Conservation (phyloP, 2,113 vertebrate species). For the Chamaea fasciata region DNA sequence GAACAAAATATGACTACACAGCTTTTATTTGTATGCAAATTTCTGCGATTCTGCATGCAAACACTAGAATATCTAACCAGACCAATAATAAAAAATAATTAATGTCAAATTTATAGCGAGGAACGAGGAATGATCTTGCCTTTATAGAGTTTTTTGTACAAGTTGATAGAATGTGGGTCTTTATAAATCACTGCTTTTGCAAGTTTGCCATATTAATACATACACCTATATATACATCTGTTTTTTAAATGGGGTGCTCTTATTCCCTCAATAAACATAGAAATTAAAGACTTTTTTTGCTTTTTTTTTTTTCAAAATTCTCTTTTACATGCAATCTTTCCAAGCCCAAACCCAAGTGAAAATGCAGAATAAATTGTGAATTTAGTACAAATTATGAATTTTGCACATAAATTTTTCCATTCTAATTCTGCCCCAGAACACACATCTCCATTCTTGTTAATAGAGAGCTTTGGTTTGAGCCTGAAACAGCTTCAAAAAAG, state of each 20-base stretch:
- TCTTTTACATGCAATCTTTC: not conserved
- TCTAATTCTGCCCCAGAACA: not conserved
- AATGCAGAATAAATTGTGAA: not conserved
- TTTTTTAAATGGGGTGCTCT: not conserved
- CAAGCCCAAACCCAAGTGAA: not conserved
- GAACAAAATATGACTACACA: not conserved
- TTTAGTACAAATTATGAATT: not conserved
- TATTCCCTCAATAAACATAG: not conserved
- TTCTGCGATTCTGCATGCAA: not conserved
- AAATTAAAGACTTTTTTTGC: not conserved
- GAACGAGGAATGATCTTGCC: not conserved
- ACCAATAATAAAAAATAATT: not conserved
- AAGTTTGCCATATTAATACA: not conserved
- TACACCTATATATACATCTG: no score
- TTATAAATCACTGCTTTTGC: not conserved
- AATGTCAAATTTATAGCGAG: not conserved
- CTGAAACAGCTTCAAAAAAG: not conserved
- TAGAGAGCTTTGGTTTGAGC: not conserved
- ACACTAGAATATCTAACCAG: not conserved
- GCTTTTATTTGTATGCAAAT: slow-evolving; percentile 19
- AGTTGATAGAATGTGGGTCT: not conserved
- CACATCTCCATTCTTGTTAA: not conserved
- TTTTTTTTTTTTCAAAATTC: not conserved
- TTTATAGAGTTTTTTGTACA: not conserved
- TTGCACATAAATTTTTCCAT: not conserved